phyloP scores from a whole-genome alignment of 1,140 invertebrate genomes.

The Zaprionus davidi region DNA sequence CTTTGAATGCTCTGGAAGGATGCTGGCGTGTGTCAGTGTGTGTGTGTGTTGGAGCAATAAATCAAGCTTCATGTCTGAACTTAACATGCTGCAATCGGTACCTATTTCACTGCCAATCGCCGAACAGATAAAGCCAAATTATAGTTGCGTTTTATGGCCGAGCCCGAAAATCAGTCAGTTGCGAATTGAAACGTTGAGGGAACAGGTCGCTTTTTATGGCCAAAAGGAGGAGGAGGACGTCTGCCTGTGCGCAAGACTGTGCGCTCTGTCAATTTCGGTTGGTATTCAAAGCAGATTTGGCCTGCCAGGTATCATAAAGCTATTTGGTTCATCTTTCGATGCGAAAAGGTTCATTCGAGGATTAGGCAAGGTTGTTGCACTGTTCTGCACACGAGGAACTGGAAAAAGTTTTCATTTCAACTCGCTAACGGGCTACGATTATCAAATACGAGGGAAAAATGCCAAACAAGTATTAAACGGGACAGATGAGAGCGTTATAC shows the following conservation, averaged over 20 bases:
- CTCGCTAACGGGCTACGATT: not conserved
- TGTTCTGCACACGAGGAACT: not conserved
- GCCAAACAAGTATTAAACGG: not conserved
- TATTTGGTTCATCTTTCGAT: not conserved
- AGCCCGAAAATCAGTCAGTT: conserved; percentile 42
- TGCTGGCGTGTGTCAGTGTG: not conserved
- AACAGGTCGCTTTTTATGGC: conserved; percentile 38
- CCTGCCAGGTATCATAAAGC: not conserved
- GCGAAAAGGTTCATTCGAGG: not conserved
- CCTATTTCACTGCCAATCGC: conserved; percentile 63
- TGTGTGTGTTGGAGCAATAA: conserved; percentile 23
- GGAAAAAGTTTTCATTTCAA: not conserved
- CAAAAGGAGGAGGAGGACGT: conserved; percentile 18
- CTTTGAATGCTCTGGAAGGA: not conserved
- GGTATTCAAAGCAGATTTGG: not conserved
- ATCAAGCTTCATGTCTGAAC: conserved; percentile 35
- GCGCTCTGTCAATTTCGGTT: not conserved
- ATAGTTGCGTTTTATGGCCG: conserved; percentile 50
- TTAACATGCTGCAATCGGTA: conserved; percentile 35
- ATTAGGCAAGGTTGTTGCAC: not conserved
- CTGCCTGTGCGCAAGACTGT: too few species aligned
- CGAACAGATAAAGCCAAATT: conserved; percentile 75
- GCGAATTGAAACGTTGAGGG: conserved; percentile 38
- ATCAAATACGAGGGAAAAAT: not conserved
- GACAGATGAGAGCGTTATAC: not conserved